Percentiles rank a stretch among this genome's conserved stretches.
Conservation (phyloP, 2,113 vertebrate genomes). For the Ammodytes dubius region DNA sequence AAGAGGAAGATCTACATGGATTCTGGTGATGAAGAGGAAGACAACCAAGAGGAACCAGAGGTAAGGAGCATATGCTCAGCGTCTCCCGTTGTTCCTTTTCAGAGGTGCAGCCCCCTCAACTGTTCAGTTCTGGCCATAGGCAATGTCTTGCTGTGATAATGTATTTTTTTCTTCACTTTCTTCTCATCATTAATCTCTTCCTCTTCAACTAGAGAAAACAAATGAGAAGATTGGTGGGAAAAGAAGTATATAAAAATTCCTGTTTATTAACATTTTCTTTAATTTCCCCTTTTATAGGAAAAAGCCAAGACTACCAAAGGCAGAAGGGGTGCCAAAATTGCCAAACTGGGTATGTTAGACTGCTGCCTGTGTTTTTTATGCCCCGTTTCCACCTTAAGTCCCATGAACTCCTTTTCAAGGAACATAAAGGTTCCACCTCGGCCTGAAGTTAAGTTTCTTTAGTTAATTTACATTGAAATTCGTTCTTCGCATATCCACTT, state of each 20-base stretch:
- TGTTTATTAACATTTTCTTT: neutral
- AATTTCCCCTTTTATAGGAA: slow-evolving; percentile 79
- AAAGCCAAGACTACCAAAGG: slow-evolving; percentile 89
- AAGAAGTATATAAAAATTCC: neutral
- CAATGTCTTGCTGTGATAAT: neutral
- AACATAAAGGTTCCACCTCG: too few relatives aligned
- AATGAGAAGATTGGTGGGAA: too few relatives aligned
- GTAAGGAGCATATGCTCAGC: slow-evolving; percentile 39
- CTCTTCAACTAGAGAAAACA: neutral
- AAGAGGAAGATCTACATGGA: slow-evolving; percentile 93
- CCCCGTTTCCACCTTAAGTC: neutral
- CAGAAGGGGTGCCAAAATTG: slow-evolving; percentile 89
- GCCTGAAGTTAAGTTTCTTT: too few relatives aligned
- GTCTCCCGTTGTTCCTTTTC: neutral
- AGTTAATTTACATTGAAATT: too few relatives aligned
- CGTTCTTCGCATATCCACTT: too few relatives aligned
- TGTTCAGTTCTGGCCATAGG: neutral
- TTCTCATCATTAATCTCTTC: neutral
- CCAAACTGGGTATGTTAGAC: slow-evolving; percentile 86
- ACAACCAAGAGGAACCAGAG: slow-evolving; percentile 90
- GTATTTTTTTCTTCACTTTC: neutral
- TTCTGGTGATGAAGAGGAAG: slow-evolving; percentile 92
- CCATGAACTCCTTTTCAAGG: neutral
- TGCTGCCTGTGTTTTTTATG: neutral
- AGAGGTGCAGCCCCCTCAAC: neutral